Conservation (phyloP, 2,888 invertebrate genomes). For the Dione vanillae region DNA sequence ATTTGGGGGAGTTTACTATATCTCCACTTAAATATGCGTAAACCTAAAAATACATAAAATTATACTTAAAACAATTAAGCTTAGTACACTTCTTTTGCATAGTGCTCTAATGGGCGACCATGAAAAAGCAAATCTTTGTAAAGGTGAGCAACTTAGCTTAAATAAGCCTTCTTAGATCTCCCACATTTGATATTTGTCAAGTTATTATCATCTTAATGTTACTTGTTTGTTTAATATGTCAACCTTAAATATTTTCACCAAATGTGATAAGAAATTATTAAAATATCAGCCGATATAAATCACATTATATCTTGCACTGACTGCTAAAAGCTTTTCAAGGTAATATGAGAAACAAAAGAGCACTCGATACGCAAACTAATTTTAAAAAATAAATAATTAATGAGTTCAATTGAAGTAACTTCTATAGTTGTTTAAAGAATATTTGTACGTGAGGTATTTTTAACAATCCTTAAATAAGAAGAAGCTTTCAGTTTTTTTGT, state of each 20-base stretch:
- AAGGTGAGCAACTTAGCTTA: neutral
- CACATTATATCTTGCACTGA: neutral
- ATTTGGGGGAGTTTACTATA: too few species aligned
- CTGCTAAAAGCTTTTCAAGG: slow-evolving; percentile 19
- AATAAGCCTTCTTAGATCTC: neutral
- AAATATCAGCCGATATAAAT: neutral
- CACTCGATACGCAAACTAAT: neutral
- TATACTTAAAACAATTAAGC: too few species aligned
- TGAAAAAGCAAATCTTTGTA: neutral
- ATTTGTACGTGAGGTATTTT: too few species aligned
- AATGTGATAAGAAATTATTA: neutral
- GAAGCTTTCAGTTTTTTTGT: too few species aligned
- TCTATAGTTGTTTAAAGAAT: too few species aligned
- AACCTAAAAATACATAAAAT: too few species aligned
- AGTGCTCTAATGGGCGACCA: too few species aligned
- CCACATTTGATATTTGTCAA: neutral
- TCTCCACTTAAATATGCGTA: too few species aligned
- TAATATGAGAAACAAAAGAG: slow-evolving; percentile 1
- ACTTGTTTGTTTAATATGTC: slow-evolving; percentile 1
- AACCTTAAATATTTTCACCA: neutral
- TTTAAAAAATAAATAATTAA: slow-evolving; percentile 1
- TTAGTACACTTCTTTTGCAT: too few species aligned
- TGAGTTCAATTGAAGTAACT: neutral
- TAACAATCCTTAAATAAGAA: too few species aligned
- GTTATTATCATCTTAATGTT: slow-evolving; percentile 1